Percentiles rank a stretch among this genome's conserved stretches.
Evolutionary conservation across 2,113 vertebrate species (phyloP).

Genomic region (Trachemys scripta): DNA sequence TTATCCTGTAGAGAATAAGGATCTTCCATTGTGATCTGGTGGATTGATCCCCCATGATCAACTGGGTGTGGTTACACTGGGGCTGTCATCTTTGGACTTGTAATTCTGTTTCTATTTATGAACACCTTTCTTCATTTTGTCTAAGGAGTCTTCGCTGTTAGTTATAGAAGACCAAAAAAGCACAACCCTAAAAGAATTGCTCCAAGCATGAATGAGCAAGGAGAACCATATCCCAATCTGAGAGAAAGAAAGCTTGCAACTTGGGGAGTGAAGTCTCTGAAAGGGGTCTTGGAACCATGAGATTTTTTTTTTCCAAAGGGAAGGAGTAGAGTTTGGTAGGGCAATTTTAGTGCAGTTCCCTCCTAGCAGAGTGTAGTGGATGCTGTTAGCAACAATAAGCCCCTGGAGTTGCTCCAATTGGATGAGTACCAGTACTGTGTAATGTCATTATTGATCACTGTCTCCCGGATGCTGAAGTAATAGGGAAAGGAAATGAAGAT

Average conservation of each 20-base stretch:
- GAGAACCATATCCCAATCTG: neutral
- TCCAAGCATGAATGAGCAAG: neutral
- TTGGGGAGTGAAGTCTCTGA: neutral
- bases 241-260: neutral
- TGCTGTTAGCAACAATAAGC: accelerated
- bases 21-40: accelerated
- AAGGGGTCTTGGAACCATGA: neutral
- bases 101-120: neutral
- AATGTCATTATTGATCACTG: accelerated
- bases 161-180: neutral
- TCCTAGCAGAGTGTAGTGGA: neutral
- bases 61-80: neutral
- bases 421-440: neutral
- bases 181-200: neutral
- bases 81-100: neutral
- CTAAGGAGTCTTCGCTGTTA: neutral
- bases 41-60: neutral
- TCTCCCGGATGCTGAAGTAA: accelerated
- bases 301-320: neutral
- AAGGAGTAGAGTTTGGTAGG: neutral
- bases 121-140: neutral
- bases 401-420: accelerated
- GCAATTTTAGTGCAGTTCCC: neutral
- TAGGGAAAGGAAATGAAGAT: neutral
- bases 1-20: neutral